A percentile compares a stretch with the other conserved stretches of the same genome.
These are phyloP conservation scores for Morinoia aosen DNA, from an alignment of 2,888 invertebrate species.

Conservation along the genomic window DNA sequence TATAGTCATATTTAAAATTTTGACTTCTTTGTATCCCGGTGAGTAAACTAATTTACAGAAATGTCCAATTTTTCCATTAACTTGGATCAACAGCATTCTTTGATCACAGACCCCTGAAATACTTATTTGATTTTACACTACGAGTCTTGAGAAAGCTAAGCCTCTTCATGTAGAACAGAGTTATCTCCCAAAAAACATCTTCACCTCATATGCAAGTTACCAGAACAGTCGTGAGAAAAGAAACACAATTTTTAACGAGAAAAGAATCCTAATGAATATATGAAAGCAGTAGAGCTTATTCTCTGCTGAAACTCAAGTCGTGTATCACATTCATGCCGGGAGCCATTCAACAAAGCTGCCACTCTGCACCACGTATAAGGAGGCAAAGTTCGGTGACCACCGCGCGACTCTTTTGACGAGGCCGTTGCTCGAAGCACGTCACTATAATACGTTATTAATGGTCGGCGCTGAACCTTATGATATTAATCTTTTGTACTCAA, in stretches of 20 bases:
- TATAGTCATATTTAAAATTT: no score
- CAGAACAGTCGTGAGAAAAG: background rate
- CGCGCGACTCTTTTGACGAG: background rate
- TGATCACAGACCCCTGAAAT: background rate
- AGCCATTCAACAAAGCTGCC: background rate
- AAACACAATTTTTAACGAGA: background rate
- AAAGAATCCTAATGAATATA: background rate
- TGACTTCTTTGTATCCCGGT: no score
- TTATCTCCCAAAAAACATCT: background rate
- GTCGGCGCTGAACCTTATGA: constrained; percentile 40
- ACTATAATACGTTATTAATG: constrained; percentile 48
- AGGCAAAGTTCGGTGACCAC: constrained; percentile 25
- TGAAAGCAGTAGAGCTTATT: background rate
- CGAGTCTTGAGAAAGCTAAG: background rate
- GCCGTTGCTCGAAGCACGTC: background rate
- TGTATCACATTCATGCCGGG: background rate
- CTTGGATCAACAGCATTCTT: background rate
- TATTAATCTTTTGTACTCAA: constrained; percentile 51
- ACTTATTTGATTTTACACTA: background rate
- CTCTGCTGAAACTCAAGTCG: background rate
- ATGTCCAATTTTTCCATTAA: background rate
- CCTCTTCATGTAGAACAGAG: background rate
- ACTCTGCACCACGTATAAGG: background rate
- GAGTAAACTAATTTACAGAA: no score
- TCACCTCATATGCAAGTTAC: background rate